These are phyloP conservation scores for Laupala kohalensis DNA, from an alignment of 1,140 invertebrate species.

Conservation along the genomic window DNA sequence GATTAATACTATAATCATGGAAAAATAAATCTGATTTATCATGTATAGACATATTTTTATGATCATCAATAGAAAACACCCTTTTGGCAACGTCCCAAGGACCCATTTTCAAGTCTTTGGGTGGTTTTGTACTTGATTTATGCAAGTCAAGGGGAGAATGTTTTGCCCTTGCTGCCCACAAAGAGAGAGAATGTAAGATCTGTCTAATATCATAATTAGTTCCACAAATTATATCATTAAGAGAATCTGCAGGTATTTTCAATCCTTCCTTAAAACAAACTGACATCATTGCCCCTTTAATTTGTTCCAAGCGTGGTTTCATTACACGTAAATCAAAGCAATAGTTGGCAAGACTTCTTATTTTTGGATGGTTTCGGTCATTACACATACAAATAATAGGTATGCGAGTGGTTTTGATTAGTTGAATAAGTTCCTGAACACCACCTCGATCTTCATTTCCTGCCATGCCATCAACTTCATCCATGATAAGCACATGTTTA, in stretches of 20 bases:
- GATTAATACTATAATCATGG: constrained; percentile 87
- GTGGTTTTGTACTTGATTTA: constrained; percentile 33
- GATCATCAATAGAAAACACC: constrained; percentile 74
- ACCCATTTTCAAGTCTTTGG: constrained; percentile 78
- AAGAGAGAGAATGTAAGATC: constrained; percentile 73
- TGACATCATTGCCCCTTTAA: constrained; percentile 81
- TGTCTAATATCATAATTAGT: constrained; percentile 91
- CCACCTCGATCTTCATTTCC: constrained; percentile 98
- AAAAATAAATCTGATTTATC: constrained; percentile 93
- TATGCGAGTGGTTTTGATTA: constrained; percentile 83
- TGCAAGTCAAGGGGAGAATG: constrained; percentile 31
- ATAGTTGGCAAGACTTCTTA: constrained; percentile 84
- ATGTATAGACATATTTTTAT: constrained; percentile 64
- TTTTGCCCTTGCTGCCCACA: constrained; percentile 50
- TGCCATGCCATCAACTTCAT: constrained; percentile 99
- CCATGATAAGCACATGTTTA: constrained; percentile 93
- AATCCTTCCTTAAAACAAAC: constrained; percentile 87
- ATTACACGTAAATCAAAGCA: constrained; percentile 85
- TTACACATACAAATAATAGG: constrained; percentile 99
- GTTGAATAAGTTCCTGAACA: constrained; percentile 79
- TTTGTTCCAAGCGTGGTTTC: constrained; percentile 76
- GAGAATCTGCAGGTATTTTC: constrained; percentile 57
- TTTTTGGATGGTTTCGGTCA: constrained; percentile 87
- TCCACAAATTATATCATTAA: constrained; percentile 73
- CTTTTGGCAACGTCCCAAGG: constrained; percentile 88